Evolutionary conservation across 1,140 invertebrate genomes (phyloP).

Genomic region (Drosophila tani): DNA sequence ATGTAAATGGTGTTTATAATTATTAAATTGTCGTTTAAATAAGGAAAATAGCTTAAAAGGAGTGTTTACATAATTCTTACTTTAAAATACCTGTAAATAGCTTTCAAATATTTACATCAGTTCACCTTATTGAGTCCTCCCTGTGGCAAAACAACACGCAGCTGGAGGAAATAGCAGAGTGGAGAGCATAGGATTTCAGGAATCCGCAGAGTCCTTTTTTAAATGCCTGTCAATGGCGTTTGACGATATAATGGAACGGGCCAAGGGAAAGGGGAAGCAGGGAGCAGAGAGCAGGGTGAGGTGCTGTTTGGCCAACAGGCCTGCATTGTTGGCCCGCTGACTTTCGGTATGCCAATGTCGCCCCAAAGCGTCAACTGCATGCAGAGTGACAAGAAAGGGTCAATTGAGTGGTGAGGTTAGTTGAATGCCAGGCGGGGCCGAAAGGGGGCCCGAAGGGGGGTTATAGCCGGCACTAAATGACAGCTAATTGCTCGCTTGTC

Average conservation of each 20-base stretch:
- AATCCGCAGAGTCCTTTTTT: constrained; percentile 41
- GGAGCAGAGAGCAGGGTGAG: background rate
- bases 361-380: constrained; percentile 36
- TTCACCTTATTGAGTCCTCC: background rate
- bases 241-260: constrained; percentile 40
- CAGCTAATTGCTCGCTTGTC: constrained; percentile 57
- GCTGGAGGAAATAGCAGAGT: background rate
- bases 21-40: background rate
- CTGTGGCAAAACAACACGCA: background rate
- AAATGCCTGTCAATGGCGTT: constrained; percentile 59
- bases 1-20: too few relatives aligned
- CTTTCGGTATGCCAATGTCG: constrained; percentile 41
- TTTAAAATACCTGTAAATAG: too few relatives aligned
- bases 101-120: too few relatives aligned
- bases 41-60: background rate
- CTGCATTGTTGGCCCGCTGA: constrained; percentile 36
- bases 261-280: background rate
- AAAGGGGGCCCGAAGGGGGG: background rate
- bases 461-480: constrained; percentile 34
- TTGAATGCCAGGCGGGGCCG: background rate
- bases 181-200: constrained; percentile 17
- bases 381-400: constrained; percentile 36
- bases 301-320: background rate
- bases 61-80: too few relatives aligned
- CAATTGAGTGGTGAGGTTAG: constrained; percentile 27